Evolutionary conservation across 2,797 vertebrate species (phyloP), one percentile per base, ranked within the genome.

Genomic region (Prionace glauca): DNA sequence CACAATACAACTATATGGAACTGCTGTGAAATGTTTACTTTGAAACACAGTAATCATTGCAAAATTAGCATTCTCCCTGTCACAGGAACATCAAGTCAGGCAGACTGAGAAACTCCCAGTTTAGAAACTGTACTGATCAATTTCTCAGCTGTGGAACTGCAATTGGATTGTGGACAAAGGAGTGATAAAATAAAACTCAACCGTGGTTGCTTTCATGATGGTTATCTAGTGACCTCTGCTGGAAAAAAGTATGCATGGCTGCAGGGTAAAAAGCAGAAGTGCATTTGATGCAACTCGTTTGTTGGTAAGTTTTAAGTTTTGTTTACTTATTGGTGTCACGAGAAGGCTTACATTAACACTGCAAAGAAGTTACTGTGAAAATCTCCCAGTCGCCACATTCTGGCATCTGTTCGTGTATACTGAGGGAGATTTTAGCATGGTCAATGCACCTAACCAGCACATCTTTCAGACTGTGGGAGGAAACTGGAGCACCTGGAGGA

Each of bases 201-300:
- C 7, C 88, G 22, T 22, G 5, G 7, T 22, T 67, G 18, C 16
- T 1, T 20, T 81, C n/a, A 7, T 41, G 81, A 45, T 24, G 88
- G 88, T 65, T 67, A 91, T 91, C 62, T 22, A 91, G 60, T 91
- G 88, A 91, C 88, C 60, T 2, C 88, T 91, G 60, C 60, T 91
- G 88, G 88, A n/a, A 65, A 77, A 16, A 65, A 14, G 24, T 56
- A 65, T 62, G 60, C 50, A 56, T 90, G 12, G 56, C 29, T 14
- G 32, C 32, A 0, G 14, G 14, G 16, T 9, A 20, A 56, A 56
- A n/a, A 18, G 32, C 16, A 24, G 18, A 20, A 60, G 29, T 26
- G 56, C 3, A 50, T 60, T 3, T 60, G 50, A 88, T 60, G 50
- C 26, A 88, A 60, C 45, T 0, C 24, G 26, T 45, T 84, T 88